phyloP scores from a whole-genome alignment of 2,888 invertebrate genomes.

The Lypha dubia region DNA sequence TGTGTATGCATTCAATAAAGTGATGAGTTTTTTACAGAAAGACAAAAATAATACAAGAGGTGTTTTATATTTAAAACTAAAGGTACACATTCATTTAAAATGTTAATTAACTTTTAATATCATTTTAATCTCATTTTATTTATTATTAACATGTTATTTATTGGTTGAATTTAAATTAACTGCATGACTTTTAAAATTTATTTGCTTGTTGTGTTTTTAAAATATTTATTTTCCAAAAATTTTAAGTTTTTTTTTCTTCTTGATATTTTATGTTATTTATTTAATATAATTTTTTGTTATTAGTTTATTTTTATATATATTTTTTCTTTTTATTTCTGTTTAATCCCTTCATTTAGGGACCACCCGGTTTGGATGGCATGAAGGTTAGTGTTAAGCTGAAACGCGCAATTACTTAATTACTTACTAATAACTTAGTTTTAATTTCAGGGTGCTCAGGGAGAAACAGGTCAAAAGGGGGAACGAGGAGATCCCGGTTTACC shows the following conservation, averaged over 20 bases:
- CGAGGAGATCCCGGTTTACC: conserved; percentile 96
- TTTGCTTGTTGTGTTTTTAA: conserved; percentile 20
- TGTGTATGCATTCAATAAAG: conserved; percentile 72
- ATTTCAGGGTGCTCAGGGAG: conserved; percentile 94
- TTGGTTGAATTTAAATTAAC: neutral
- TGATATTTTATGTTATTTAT: conserved; percentile 13
- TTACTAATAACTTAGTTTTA: conserved; percentile 7
- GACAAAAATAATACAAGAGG: conserved; percentile 49
- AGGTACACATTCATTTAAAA: neutral
- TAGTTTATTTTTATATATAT: conserved; percentile 9
- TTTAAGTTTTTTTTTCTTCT: no score
- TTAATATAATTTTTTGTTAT: neutral
- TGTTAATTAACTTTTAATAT: neutral
- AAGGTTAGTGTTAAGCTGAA: conserved; percentile 86
- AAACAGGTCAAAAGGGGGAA: conserved; percentile 95
- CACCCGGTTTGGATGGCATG: conserved; percentile 97
- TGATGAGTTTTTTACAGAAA: conserved; percentile 72
- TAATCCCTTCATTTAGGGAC: conserved; percentile 86
- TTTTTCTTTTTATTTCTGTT: conserved; percentile 73
- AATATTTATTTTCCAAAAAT: no score
- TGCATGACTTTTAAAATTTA: neutral
- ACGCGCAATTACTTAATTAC: neutral
- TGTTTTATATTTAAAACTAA: conserved; percentile 28
- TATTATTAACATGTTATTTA: neutral
- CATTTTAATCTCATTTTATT: neutral